Base-by-base conservation (phyloP, 2,888 invertebrate species). In the Chrysodeixis includens region DNA sequence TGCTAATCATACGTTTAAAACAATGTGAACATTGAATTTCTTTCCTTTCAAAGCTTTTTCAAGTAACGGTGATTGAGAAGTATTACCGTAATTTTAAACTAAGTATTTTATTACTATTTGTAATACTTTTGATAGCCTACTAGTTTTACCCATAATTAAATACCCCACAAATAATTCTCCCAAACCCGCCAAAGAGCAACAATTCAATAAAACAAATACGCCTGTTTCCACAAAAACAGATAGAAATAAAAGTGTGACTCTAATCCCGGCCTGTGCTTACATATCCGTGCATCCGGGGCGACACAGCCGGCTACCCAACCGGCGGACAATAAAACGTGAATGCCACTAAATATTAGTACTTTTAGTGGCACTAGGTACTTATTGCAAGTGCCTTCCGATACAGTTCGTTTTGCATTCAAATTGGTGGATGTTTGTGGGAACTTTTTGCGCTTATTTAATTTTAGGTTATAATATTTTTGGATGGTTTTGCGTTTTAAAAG, bases 241-340 rank as follows among this genome's bases (percentile, higher is more conserved):
- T 51, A 63, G 4, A 46, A 57, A 56, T 56, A 71, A 63, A 52
- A 72, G 12, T 56, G 30, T 35, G 35, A 7, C 9, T 55, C 67
- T 80, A 85, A 83, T 90, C 79, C 89, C 66, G 67, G 86, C 86
- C 92, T 92, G 92, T 82, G 64, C 69, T 58, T 66, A 63, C 62
- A 77, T 82, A 82, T 80, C 82, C 83, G 78, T 81, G 82, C 83
- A 86, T 83, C 84, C 87, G 87, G 81, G 71, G 69, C 79, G 90
- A 90, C 86, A 90, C 90, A 88, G 84, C 74, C 83, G 85, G 88
- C 83, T 89, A 87, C 81, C 82, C 90, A 88, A 83, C 84, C 82
- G 82, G 81, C 85, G 87, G 86, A 88, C 90, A 90, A 86, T 82
- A 88, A 86, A 86, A 89, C 76, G 84, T 82, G 76, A 81, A 82